Conservation (phyloP, 2,797 vertebrate species). For the Pempheris klunzingeri region DNA sequence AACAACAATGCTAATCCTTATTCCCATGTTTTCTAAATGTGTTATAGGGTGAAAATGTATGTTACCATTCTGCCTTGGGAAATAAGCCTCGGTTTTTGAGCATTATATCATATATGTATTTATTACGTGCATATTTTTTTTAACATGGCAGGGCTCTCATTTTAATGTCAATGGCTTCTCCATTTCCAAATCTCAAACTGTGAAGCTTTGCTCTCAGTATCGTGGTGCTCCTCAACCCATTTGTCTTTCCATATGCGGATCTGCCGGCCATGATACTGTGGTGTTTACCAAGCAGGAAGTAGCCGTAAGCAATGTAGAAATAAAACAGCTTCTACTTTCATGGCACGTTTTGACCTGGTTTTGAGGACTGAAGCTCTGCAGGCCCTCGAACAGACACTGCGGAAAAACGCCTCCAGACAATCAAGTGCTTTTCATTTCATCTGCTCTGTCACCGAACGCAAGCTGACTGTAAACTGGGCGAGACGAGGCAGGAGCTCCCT, state of each 20-base stretch:
- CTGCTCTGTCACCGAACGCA: constrained; percentile 44
- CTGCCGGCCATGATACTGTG: constrained; percentile 19
- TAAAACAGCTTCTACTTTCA: constrained; percentile 44
- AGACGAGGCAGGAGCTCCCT: constrained; percentile 23
- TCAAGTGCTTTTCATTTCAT: constrained; percentile 62
- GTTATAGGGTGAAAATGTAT: not conserved
- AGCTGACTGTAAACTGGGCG: constrained; percentile 43
- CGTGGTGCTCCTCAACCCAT: not conserved
- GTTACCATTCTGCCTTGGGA: not conserved
- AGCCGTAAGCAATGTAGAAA: constrained; percentile 53
- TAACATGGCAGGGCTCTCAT: not conserved
- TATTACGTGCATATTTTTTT: too few species aligned
- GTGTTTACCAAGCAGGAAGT: constrained; percentile 35
- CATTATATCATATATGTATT: too few species aligned
- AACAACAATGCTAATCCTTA: not conserved
- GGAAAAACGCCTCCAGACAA: constrained; percentile 75
- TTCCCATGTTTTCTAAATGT: not conserved
- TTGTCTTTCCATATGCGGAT: constrained; percentile 42
- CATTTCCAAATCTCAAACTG: not conserved
- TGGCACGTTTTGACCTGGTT: constrained; percentile 72
- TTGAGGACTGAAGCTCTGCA: constrained; percentile 51
- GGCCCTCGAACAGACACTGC: constrained; percentile 61
- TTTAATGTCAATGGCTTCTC: not conserved
- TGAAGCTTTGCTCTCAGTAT: not conserved
- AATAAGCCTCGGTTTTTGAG: not conserved